Base-by-base conservation (phyloP, 2,888 invertebrate species). In the Sarcophaga carnaria region DNA sequence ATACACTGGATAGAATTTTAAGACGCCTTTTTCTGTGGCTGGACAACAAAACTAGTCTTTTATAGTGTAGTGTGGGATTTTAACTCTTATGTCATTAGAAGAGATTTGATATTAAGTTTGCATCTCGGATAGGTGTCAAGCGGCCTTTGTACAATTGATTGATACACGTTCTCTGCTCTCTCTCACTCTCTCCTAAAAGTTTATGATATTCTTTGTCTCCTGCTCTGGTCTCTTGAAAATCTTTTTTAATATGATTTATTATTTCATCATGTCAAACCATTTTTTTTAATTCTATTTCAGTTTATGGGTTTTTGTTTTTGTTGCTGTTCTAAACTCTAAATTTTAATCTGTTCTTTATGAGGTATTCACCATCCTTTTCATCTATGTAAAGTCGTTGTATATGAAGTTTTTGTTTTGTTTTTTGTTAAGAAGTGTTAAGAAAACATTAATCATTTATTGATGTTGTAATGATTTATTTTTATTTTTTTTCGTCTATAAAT, bases 381-480 rank as follows among this genome's bases (percentile, higher is more conserved):
- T 54, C 17, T 54, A 54, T 10, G 37, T 37, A 0, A 14, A 54
- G 12, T 54, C 54, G 14, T 54, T 54, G 10, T 37, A 10, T 37
- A 37, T 54, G 54, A 54, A 17, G 14, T 54, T 4, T 54, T 14
- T 12, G 0, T 54, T 54, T 54, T 37, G 8, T 37, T 37, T 8
- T 37, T 37, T 37, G 37, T 37, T 8, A 59, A 17, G 64, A 59
- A 62, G 69, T 85, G 70, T 66, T 64, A 85, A 82, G 49, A 82
- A 74, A 79, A 82, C 82, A 85, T 85, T 85, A 82, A 79, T 82
- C 85, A 85, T 71, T 75, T 72, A 70, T 74, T 62, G 45, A 62
- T 69, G 49, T 47, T 69, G 67, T 64, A 78, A 72, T 67, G 74
- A 81, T 80, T 71, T 75, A 84, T 84, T 80, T 84, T 47, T 49